A percentile compares a stretch with the other conserved stretches of the same genome.
Conservation (phyloP, 2,797 vertebrate genomes). For the Cirrhinus mrigala region DNA sequence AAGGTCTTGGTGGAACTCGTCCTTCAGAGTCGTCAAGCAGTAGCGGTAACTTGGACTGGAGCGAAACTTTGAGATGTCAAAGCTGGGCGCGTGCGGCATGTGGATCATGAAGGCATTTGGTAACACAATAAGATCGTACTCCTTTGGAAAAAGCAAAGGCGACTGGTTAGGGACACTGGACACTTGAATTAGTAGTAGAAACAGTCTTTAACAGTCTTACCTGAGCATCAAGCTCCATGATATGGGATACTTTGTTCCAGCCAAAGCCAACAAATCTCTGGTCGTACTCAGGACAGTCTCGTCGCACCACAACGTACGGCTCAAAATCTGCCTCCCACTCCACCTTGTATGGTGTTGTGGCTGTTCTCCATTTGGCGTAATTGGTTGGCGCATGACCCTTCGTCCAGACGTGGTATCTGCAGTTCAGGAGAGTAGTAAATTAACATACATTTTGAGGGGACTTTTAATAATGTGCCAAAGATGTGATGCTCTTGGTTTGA, state of each 20-base stretch:
- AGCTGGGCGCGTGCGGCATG: conserved; percentile 96
- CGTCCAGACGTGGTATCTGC: conserved; percentile 94
- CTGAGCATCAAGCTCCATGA: conserved; percentile 95
- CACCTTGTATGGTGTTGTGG: conserved; percentile 88
- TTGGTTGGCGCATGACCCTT: conserved; percentile 91
- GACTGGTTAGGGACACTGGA: conserved; percentile 7
- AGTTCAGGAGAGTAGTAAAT: background rate
- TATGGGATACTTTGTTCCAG: conserved; percentile 98
- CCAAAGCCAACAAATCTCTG: conserved; percentile 95
- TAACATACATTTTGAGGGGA: background rate
- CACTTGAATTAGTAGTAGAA: background rate
- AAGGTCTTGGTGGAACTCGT: conserved; percentile 97
- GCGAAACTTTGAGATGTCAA: conserved; percentile 95
- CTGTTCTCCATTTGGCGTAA: conserved; percentile 93
- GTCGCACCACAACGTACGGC: conserved; percentile 92
- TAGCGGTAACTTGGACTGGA: conserved; percentile 88
- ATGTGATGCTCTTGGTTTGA: background rate
- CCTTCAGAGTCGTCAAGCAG: conserved; percentile 90
- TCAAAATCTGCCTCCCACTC: conserved; percentile 95
- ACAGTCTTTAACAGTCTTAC: conserved; percentile 69
- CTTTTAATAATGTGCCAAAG: background rate
- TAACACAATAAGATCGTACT: conserved; percentile 91
- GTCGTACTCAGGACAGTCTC: conserved; percentile 92
- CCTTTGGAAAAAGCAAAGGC: conserved; percentile 73
- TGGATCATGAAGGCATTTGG: conserved; percentile 97